Evolutionary conservation across 2,888 invertebrate genomes (phyloP).

Genomic region (Ganaspis brasiliensis): DNA sequence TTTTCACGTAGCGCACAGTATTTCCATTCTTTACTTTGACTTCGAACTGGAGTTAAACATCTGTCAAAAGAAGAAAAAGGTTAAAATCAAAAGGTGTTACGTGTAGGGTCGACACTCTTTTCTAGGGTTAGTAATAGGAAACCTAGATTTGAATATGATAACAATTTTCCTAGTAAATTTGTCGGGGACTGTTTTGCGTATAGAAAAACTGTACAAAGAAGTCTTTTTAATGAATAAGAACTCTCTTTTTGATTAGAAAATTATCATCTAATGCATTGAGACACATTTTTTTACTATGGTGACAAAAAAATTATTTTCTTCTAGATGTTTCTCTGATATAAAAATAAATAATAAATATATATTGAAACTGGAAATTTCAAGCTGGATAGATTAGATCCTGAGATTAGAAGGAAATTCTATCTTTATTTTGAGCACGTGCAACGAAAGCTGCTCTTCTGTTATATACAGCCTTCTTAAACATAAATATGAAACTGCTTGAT

Average conservation of each 20-base stretch:
- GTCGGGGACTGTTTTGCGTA: slow-evolving; percentile 15
- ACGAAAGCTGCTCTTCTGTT: slow-evolving; percentile 23
- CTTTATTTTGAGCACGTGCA: slow-evolving; percentile 38
- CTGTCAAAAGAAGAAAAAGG: slow-evolving; percentile 22
- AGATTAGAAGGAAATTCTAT: slow-evolving; percentile 24
- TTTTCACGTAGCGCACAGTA: no score
- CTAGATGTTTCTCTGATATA: no score
- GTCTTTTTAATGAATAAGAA: not conserved
- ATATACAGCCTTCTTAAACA: slow-evolving; percentile 24
- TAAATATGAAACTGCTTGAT: slow-evolving; percentile 41
- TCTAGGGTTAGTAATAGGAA: slow-evolving; percentile 17
- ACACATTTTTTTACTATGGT: no score
- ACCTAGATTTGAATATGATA: slow-evolving; percentile 16
- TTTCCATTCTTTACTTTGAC: not conserved
- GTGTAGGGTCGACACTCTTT: slow-evolving; percentile 8
- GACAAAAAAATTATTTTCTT: no score
- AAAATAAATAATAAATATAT: no score
- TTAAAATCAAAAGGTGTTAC: slow-evolving; percentile 22
- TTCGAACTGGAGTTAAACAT: slow-evolving; percentile 5
- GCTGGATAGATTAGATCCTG: not conserved
- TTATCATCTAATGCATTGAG: not conserved
- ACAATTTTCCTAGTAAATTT: slow-evolving; percentile 1
- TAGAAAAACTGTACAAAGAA: not conserved
- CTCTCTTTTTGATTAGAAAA: not conserved
- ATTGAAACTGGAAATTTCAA: not conserved